These are phyloP conservation scores for Rhodophaea formosa DNA, from an alignment of 2,888 invertebrate genomes.

Conservation along the genomic window DNA sequence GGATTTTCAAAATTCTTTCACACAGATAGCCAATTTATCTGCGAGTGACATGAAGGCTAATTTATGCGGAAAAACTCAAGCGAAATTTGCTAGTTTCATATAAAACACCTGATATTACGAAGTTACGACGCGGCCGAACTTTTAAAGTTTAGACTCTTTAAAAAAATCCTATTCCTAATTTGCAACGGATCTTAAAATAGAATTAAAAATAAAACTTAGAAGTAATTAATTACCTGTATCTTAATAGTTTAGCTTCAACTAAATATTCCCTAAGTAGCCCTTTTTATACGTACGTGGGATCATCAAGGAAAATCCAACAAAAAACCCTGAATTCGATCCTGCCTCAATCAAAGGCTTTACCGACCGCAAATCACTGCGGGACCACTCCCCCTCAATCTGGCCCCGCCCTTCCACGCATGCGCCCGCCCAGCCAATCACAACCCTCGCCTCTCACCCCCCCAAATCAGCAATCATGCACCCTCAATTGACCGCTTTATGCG, in stretches of 20 bases:
- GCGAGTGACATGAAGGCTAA: no score
- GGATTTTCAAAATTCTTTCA: no score
- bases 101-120: no score
- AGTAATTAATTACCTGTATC: no score
- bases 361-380: slow-evolving; percentile 77
- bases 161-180: no score
- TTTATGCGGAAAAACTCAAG: no score
- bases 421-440: slow-evolving; percentile 55
- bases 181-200: no score
- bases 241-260: neutral
- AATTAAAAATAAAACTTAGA: no score
- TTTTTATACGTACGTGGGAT: neutral
- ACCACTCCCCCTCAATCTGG: slow-evolving; percentile 72
- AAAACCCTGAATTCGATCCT: slow-evolving; percentile 43
- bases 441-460: slow-evolving; percentile 37
- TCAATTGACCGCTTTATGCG: slow-evolving; percentile 69
- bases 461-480: slow-evolving; percentile 53
- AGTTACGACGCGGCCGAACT: no score
- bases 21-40: no score
- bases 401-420: slow-evolving; percentile 67
- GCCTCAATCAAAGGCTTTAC: slow-evolving; percentile 70
- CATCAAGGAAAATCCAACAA: neutral
- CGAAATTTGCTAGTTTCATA: no score
- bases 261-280: neutral
- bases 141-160: no score